These are phyloP conservation scores for Euplagia quadripunctaria DNA, from an alignment of 2,888 invertebrate species.

Conservation along the genomic window DNA sequence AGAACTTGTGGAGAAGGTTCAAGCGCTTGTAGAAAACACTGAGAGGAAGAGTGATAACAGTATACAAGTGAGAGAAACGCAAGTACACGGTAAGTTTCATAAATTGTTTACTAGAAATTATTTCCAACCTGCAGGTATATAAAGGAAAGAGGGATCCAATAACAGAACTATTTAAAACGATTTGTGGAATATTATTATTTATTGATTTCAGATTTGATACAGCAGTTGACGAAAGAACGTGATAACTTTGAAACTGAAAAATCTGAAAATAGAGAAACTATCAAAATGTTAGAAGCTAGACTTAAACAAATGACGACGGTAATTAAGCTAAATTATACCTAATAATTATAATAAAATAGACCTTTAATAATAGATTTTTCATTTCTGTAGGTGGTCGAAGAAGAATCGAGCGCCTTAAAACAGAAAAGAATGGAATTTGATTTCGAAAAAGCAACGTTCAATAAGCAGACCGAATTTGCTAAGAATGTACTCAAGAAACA, in stretches of 20 bases:
- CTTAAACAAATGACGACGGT: slow-evolving; percentile 88
- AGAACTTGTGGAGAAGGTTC: slow-evolving; percentile 81
- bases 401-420: slow-evolving; percentile 80
- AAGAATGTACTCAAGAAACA: slow-evolving; percentile 87
- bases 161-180: background rate
- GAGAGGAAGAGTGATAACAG: slow-evolving; percentile 81
- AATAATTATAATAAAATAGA: background rate
- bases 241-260: slow-evolving; percentile 87
- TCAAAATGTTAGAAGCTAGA: slow-evolving; percentile 86
- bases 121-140: background rate
- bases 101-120: background rate
- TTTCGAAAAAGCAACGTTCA: slow-evolving; percentile 88
- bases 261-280: slow-evolving; percentile 81
- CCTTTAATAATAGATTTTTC: background rate
- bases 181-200: background rate
- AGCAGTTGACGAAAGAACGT: slow-evolving; percentile 85
- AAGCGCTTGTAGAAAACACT: slow-evolving; percentile 75
- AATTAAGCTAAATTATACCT: slow-evolving; percentile 11
- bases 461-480: slow-evolving; percentile 88
- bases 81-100: slow-evolving; percentile 78
- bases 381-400: slow-evolving; percentile 76
- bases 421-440: slow-evolving; percentile 88
- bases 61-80: slow-evolving; percentile 85
- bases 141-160: background rate
- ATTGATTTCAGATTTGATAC: slow-evolving; percentile 82